Evolutionary conservation across 2,888 invertebrate species (phyloP), one percentile per base, ranked within the genome.

Genomic region (Rhagophthalmus giganteus): DNA sequence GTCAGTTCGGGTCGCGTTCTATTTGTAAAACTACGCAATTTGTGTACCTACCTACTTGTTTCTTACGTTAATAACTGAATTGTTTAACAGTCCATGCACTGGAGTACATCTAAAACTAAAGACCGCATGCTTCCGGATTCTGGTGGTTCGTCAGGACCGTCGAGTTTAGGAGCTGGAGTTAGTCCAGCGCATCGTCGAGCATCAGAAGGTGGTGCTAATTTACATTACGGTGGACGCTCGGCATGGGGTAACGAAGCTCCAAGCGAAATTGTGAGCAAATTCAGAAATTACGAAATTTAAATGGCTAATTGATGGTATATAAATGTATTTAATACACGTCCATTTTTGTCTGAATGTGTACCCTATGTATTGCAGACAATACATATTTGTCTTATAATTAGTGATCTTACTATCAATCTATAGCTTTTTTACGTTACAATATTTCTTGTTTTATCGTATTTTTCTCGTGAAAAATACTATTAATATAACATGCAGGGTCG

Each of bases 211-310:
- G 90, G 90, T 2, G 89, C 90, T n/a, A 88, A 88, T 52, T 82
- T 86, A 15, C 85, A 84, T 66, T 83, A 81, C 80, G 80, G 81
- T 11, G 70, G 70, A 1, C 79, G 80, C 58, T 68, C 79, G 33
- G 84, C 82, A 51, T 88, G 88, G 81, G 85, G 85, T 65, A 81
- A 84, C 39, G 86, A 90, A 57, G 85, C 88, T 15, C 86, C 88
- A 20, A 84, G 83, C 60, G 90, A 90, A 71, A 86, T 90, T 61
- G 88, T 90, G 76, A 87, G 82, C 74, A 90, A 91, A 76, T 91
- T 91, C 77, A 86, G 91, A 74, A 93, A 93, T 77, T 93, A 93
- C 78, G 92, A 94, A 77, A 92, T 93, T 72, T 94, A 90, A 88
- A 66, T 40, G 28, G 38, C 16, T 27, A 11, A 20, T 26, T 33